Base-by-base conservation (phyloP, 1,140 invertebrate species). In the Eufriesea mexicana region DNA sequence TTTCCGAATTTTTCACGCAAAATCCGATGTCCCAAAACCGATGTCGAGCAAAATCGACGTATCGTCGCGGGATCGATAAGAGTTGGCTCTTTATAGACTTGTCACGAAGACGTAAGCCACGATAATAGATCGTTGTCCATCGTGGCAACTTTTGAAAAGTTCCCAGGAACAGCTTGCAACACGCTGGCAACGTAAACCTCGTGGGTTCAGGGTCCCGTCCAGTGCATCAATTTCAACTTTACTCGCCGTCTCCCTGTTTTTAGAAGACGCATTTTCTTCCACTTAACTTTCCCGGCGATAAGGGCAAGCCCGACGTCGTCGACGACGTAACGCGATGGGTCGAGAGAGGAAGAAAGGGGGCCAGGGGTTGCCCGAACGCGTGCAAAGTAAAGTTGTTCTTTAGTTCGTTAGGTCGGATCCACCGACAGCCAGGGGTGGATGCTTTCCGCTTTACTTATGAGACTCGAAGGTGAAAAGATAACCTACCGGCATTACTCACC, bases 201-300 rank as follows among this genome's bases (percentile, higher is more conserved):
- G 45, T 51, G 74, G 64, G 80, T 83, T 79, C 80, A 81, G 72
- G 73, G 80, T 73, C 76, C 74, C 87, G 90, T 91, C 88, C 90
- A 91, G 89, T 92, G 91, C 92, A 93, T 92, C 90, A 92, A 93
- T 93, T 92, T 92, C 90, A 92, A 91, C 88, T 92, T 92, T 90
- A 51, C 76, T 73, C 73, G 74, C 61, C 77, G 84, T 86, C 83
- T 62, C 84, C 81, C 75, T 82, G 78, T 90, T 92, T 88, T 90
- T 81, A 80, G 83, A 80, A 78, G 74, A 87, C 89, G 90, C 91
- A 94, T 93, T 93, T 94, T 93, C 93, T 93, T 93, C 92, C 92
- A 93, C 93, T 94, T 93, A 93, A 93, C 90, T 93, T 92, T 91
- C 88, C 88, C 78, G 73, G 89, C 87, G 92, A 93, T 93, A 93